Evolutionary conservation across 2,797 vertebrate species (phyloP).

Genomic region (Etheostoma perlongum): DNA sequence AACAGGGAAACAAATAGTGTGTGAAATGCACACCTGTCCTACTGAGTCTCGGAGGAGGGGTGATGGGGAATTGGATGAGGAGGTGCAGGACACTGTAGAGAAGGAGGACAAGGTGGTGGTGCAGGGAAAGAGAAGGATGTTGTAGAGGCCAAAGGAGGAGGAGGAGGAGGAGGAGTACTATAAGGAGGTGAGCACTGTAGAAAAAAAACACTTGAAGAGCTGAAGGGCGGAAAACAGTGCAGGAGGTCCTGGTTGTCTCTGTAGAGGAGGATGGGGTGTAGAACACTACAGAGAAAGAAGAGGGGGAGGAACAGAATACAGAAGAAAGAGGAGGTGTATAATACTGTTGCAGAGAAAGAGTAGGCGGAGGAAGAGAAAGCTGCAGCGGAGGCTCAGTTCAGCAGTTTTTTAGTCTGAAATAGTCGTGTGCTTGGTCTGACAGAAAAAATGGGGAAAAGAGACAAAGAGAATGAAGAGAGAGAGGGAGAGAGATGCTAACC

Average conservation of each 20-base stretch:
- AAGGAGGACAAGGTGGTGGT: conserved; percentile 4
- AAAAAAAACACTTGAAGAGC: conserved; percentile 42
- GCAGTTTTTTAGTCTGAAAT: conserved; percentile 61
- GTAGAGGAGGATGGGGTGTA: conserved; percentile 32
- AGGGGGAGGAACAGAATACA: conserved; percentile 37
- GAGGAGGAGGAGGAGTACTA: conserved; percentile 10
- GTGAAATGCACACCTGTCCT: conserved; percentile 74
- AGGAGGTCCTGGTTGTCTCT: conserved; percentile 26
- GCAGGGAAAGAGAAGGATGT: neutral
- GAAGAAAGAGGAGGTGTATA: conserved; percentile 50
- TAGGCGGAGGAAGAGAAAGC: conserved; percentile 66
- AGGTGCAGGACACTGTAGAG: conserved; percentile 5
- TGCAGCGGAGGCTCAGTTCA: conserved; percentile 63
- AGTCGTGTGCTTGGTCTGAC: conserved; percentile 63
- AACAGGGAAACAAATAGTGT: conserved; percentile 75
- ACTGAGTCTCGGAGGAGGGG: conserved; percentile 48
- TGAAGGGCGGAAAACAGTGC: conserved; percentile 17
- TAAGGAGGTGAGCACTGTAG: conserved; percentile 4
- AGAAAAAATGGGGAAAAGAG: conserved; percentile 27
- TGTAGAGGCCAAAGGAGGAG: conserved; percentile 25
- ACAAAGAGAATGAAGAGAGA: conserved; percentile 18
- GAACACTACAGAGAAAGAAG: conserved; percentile 30
- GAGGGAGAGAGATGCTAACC: conserved; percentile 63
- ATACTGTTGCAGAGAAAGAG: conserved; percentile 55
- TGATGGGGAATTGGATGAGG: conserved; percentile 54